phyloP scores from a whole-genome alignment of 2,113 vertebrate species.

The Daboia siamensis region DNA sequence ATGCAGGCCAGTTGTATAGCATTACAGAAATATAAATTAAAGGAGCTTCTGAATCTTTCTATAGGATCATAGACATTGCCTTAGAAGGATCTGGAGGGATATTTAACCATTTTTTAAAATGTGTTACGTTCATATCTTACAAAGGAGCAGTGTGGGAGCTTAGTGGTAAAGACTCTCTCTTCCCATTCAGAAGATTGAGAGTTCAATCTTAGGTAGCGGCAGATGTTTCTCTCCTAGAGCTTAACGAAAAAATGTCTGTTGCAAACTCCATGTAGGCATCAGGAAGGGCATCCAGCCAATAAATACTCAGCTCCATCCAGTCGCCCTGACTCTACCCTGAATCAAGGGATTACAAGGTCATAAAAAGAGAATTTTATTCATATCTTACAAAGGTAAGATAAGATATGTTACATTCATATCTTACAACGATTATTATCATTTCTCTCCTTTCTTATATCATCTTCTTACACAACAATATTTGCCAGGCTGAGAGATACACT shows the following conservation, averaged over 20 bases:
- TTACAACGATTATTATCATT: neutral
- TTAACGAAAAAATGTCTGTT: neutral
- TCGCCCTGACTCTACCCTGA: neutral
- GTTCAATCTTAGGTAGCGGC: neutral
- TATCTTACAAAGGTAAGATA: neutral
- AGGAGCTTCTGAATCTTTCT: neutral
- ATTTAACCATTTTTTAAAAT: neutral
- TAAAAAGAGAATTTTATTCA: neutral
- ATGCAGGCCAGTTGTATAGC: conserved; percentile 2
- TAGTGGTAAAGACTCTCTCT: neutral
- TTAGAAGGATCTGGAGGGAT: neutral
- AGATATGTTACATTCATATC: neutral
- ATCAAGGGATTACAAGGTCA: neutral
- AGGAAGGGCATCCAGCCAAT: neutral
- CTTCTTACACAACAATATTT: neutral
- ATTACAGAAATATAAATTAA: conserved; percentile 3
- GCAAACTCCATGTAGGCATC: neutral
- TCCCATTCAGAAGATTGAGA: neutral
- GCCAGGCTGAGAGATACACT: neutral
- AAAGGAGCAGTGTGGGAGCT: neutral
- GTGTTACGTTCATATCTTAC: neutral
- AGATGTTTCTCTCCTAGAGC: neutral
- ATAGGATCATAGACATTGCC: neutral
- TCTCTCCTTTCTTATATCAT: neutral
- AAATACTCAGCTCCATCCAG: neutral